Percentiles rank a stretch among this genome's conserved stretches.
Conservation (phyloP, 2,113 vertebrate genomes). For the Aphyosemion australe region DNA sequence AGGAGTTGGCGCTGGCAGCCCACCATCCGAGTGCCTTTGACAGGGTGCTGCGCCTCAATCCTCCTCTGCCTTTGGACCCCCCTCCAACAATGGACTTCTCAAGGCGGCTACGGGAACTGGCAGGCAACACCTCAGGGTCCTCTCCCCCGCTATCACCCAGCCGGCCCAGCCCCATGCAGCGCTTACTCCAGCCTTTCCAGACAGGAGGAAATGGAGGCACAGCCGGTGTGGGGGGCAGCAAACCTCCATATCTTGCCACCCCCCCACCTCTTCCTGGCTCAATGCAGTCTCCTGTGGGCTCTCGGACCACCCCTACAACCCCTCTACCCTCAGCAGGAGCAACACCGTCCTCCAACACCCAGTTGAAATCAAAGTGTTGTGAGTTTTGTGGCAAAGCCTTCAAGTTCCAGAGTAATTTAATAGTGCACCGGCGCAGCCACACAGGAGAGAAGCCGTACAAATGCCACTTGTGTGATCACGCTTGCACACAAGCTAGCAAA, state of each 20-base stretch:
- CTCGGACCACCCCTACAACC: constrained; percentile 85
- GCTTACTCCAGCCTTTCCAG: constrained; percentile 99
- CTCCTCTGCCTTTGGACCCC: constrained; percentile 96
- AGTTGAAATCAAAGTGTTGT: constrained; percentile 96
- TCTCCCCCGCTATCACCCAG: constrained; percentile 95
- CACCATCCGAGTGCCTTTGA: constrained; percentile 99
- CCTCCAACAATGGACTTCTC: constrained; percentile 99
- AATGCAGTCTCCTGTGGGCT: constrained; percentile 93
- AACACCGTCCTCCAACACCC: constrained; percentile 74
- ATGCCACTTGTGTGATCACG: constrained; percentile 98
- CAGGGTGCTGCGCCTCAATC: constrained; percentile 99
- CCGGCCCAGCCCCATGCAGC: constrained; percentile 98
- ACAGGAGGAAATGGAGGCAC: constrained; percentile 81
- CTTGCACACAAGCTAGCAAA: constrained; percentile 99
- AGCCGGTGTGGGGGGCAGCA: constrained; percentile 78
- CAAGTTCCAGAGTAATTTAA: constrained; percentile 99
- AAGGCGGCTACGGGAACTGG: constrained; percentile 96
- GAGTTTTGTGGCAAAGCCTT: constrained; percentile 99
- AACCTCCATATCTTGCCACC: constrained; percentile 95
- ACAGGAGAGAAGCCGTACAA: constrained; percentile 99
- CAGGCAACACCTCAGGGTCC: constrained; percentile 93
- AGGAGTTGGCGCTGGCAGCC: constrained; percentile 98
- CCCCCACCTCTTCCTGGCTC: constrained; percentile 94
- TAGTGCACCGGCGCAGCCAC: constrained; percentile 98
- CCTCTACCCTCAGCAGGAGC: constrained; percentile 61